Evolutionary conservation across 2,113 vertebrate genomes (phyloP).

Genomic region (Podocnemis expansa): DNA sequence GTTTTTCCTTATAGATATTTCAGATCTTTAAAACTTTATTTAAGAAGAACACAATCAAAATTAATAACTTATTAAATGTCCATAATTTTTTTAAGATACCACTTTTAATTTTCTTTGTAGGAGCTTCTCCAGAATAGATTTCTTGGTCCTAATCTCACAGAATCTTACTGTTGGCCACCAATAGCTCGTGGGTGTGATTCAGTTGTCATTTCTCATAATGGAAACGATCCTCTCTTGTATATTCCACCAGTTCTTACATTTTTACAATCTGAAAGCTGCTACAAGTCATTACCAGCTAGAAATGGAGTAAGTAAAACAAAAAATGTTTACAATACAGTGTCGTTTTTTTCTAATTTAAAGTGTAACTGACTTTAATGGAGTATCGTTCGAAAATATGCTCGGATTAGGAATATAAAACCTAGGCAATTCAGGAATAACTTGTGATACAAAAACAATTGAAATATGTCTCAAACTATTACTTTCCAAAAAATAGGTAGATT

Average conservation of each 20-base stretch:
- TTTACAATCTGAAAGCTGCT: constrained; percentile 73
- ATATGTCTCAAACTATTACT: background rate
- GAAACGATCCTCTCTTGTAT: constrained; percentile 85
- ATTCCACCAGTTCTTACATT: constrained; percentile 86
- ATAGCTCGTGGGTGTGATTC: constrained; percentile 85
- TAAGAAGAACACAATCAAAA: background rate
- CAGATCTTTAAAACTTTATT: background rate
- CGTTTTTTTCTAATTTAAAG: background rate
- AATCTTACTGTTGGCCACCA: constrained; percentile 88
- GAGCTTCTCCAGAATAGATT: constrained; percentile 74
- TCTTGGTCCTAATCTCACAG: constrained; percentile 69
- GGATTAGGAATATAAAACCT: background rate
- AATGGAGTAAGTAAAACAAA: constrained; percentile 78
- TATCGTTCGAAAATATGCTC: background rate
- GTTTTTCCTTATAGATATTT: background rate
- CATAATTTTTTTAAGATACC: rapidly evolving
- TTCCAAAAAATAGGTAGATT: background rate
- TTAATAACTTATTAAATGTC: background rate
- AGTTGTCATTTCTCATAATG: constrained; percentile 78
- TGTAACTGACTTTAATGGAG: background rate
- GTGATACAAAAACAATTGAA: background rate
- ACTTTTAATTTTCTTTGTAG: constrained; percentile 69
- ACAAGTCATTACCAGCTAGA: constrained; percentile 67
- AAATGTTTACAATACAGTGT: background rate
- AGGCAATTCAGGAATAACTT: background rate